A percentile compares a stretch with the other conserved stretches of the same genome.
Evolutionary conservation across 2,797 vertebrate genomes (phyloP).

Genomic region (Acanthopagrus latus): DNA sequence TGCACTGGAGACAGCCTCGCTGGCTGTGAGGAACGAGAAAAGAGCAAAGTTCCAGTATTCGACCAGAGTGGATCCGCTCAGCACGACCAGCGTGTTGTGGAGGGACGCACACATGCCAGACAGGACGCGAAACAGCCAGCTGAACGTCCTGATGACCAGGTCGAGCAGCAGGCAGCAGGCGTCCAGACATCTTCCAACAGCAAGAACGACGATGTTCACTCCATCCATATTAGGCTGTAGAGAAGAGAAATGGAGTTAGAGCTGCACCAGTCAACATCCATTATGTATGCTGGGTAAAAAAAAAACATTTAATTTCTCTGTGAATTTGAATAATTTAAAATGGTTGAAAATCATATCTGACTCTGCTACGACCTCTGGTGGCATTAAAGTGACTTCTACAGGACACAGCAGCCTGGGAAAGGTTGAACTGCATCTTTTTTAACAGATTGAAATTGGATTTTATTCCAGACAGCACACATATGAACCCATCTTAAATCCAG

Average conservation of each 20-base stretch:
- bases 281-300: background rate
- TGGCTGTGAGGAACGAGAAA: slow-evolving; percentile 74
- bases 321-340: background rate
- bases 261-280: background rate
- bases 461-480: background rate
- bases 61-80: slow-evolving; percentile 68
- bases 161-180: slow-evolving; percentile 84
- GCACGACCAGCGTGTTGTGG: slow-evolving; percentile 77
- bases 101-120: slow-evolving; percentile 78
- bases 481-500: too few relatives aligned
- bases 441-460: background rate
- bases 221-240: slow-evolving; percentile 63
- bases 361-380: background rate
- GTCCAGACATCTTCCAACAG: slow-evolving; percentile 70
- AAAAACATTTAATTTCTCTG: background rate
- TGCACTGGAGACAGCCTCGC: slow-evolving; percentile 73
- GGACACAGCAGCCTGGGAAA: background rate
- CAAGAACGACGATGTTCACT: slow-evolving; percentile 66
- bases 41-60: slow-evolving; percentile 86
- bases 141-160: slow-evolving; percentile 86
- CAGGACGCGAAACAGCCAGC: slow-evolving; percentile 82
- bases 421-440: background rate
- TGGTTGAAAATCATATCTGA: background rate
- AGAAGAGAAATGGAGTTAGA: too few relatives aligned
- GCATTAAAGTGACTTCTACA: background rate